Base-by-base conservation (phyloP, 2,888 invertebrate species). In the Portevinia maculata region DNA sequence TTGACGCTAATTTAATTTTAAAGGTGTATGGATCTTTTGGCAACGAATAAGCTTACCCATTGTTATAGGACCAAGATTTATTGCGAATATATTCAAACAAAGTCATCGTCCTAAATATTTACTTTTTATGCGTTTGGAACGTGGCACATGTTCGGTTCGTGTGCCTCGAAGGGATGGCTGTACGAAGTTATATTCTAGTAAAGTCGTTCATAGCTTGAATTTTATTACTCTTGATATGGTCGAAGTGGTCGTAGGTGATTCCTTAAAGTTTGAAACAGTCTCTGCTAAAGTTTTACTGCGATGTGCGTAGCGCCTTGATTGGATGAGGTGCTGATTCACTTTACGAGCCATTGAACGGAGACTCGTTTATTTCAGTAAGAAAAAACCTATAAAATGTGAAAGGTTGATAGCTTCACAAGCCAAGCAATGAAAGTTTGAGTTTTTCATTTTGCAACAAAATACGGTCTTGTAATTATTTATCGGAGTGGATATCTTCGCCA, bases 81-180 rank as follows among this genome's bases (percentile, higher is more conserved):
- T 46, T 11, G 67, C 39, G 17, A 39, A 34, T 75, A 37, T 39
- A 37, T 41, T 50, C 41, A 9, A 67, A 62, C n/a, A n/a, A n/a
- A n/a, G n/a, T n/a, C n/a, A n/a, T 79, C 32, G 59, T 24, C 65
- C 46, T 71, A 65, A 53, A 71, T 67, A 60, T 60, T 62, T 24
- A 8, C 30, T 50, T 64, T 73, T 79, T 79, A 79, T 62, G 73
- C 17, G 37, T 67, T 62, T 30, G 5, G 28, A 65, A 60, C 44
- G 67, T 75, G 24, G 24, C 24, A 5, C 24, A 24, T 24, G 24
- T 24, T 24, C 24, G 6, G n/a, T 15, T 39, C 8, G 28, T 28
- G 9, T 59, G 9, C 24, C 9, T 17, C 17, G n/a, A 6, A n/a
- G 8, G 32, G 19, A 8, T 21, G 30, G 60, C 11, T n/a, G n/a